Evolutionary conservation across 2,113 vertebrate species (phyloP).

Genomic region (Chaetodon trifascialis): DNA sequence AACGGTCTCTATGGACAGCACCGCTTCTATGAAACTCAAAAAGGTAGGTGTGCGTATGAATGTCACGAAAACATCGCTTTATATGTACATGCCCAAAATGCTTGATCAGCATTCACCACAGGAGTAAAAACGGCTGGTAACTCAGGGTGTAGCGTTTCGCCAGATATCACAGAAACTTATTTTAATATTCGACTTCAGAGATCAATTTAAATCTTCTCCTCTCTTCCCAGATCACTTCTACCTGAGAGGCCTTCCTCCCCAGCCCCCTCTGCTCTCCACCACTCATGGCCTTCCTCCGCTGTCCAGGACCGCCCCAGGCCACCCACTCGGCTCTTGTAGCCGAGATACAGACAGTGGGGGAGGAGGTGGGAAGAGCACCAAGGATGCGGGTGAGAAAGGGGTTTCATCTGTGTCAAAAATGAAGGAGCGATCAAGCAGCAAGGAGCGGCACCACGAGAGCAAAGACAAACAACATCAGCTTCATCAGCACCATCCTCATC

Average conservation of each 20-base stretch:
- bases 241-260: constrained; percentile 93
- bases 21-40: constrained; percentile 96
- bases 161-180: background rate
- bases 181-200: too few species aligned
- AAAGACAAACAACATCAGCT: constrained; percentile 84
- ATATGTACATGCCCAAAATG: constrained; percentile 28
- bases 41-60: constrained; percentile 82
- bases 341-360: constrained; percentile 86
- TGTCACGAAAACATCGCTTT: constrained; percentile 15
- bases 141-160: background rate
- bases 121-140: constrained; percentile 25
- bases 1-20: constrained; percentile 96
- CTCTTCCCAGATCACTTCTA: constrained; percentile 93
- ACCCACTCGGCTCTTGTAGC: constrained; percentile 90
- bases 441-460: constrained; percentile 82
- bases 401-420: constrained; percentile 84
- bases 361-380: constrained; percentile 84
- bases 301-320: constrained; percentile 86
- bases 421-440: constrained; percentile 87
- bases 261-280: constrained; percentile 91
- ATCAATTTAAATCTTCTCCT: background rate
- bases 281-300: constrained; percentile 91
- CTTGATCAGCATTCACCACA: constrained; percentile 51
- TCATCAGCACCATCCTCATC: constrained; percentile 67
- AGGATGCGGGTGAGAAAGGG: constrained; percentile 86